phyloP scores from a whole-genome alignment of 2,797 vertebrate genomes.

The Eidolon dupreanum region DNA sequence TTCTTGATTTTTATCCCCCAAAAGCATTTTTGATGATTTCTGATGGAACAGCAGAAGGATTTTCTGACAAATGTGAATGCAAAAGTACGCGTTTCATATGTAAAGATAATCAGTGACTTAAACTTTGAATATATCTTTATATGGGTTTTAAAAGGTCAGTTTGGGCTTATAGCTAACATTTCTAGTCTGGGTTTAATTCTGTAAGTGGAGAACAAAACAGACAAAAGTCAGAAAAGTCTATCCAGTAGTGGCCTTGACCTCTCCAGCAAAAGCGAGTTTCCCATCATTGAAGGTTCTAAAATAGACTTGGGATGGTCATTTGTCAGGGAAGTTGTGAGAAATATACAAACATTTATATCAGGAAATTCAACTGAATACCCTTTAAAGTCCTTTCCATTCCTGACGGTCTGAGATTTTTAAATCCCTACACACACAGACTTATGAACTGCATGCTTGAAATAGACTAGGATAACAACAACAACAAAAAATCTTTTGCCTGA shows the following conservation, averaged over 20 bases:
- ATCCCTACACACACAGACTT: neutral
- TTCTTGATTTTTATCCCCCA: neutral
- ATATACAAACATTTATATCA: constrained; percentile 28
- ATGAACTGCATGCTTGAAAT: constrained; percentile 10
- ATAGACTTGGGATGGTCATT: constrained; percentile 22
- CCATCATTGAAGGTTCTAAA: constrained; percentile 43
- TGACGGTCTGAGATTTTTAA: constrained; percentile 58
- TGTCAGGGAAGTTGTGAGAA: constrained; percentile 46
- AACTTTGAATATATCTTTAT: neutral
- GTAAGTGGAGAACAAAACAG: neutral
- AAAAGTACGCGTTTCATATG: neutral
- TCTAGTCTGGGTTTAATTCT: constrained; percentile 25
- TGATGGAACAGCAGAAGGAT: neutral
- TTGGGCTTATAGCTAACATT: neutral
- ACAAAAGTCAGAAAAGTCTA: neutral
- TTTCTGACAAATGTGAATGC: neutral
- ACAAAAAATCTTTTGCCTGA: neutral
- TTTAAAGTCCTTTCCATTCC: constrained; percentile 54
- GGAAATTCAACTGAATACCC: constrained; percentile 40
- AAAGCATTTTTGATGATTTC: neutral
- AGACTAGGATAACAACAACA: constrained; percentile 18
- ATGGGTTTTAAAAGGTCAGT: neutral
- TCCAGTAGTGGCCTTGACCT: neutral
- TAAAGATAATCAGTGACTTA: neutral
- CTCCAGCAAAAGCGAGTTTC: constrained; percentile 23